Evolutionary conservation across 2,797 vertebrate species (phyloP).

Genomic region (Mus caroli): DNA sequence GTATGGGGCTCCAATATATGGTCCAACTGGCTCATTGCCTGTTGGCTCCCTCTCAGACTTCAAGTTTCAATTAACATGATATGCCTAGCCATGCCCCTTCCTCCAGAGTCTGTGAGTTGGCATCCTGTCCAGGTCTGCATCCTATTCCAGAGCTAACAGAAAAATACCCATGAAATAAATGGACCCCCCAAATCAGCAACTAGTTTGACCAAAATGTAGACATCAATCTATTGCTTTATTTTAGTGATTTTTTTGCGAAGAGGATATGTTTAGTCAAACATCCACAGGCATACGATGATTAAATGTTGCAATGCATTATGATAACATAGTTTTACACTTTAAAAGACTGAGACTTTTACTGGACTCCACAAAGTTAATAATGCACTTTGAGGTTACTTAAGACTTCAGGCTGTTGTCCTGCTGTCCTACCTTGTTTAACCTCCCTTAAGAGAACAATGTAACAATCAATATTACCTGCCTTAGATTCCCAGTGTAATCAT

Average conservation of each 20-base stretch:
- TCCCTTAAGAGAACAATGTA: background rate
- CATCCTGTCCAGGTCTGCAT: background rate
- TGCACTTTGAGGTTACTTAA: background rate
- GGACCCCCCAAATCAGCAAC: background rate
- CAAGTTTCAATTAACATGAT: conserved; percentile 45
- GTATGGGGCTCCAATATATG: background rate
- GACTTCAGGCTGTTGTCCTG: background rate
- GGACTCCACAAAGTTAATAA: background rate
- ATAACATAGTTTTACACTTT: background rate
- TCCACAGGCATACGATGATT: background rate
- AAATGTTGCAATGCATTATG: background rate
- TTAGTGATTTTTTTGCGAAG: conserved; percentile 17
- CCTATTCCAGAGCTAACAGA: background rate
- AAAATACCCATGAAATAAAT: conserved; percentile 21
- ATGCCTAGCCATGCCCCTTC: background rate
- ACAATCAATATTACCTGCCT: background rate
- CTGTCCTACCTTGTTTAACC: background rate
- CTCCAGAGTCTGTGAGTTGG: background rate
- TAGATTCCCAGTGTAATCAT: background rate
- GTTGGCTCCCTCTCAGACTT: conserved; percentile 26
- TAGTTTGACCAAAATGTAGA: background rate
- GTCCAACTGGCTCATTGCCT: background rate
- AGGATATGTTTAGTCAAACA: conserved; percentile 32
- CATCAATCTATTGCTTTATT: background rate
- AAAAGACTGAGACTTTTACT: background rate